Conservation (phyloP, 30 jellyfish, hydroid and myxozoan species). For the Cassiopea xamachana region DNA sequence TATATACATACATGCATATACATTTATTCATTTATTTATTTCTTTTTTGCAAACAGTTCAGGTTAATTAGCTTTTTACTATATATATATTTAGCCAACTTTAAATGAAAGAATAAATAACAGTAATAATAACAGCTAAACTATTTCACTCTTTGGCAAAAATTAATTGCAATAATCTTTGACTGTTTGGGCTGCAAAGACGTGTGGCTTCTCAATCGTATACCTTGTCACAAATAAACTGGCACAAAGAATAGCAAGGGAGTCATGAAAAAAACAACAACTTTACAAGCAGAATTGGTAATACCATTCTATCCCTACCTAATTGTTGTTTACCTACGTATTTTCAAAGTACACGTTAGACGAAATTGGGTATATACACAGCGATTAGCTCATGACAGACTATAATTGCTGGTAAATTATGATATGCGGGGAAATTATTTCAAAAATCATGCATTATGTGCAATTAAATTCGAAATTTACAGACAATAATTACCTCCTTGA, state of each 20-base stretch:
- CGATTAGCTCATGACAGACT: not conserved
- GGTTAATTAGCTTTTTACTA: too few species aligned
- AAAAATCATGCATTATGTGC: slow-evolving; percentile 48
- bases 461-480: slow-evolving; percentile 26
- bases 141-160: too few species aligned
- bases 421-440: slow-evolving; percentile 7
- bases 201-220: not conserved
- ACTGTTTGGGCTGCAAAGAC: too few species aligned
- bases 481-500: slow-evolving; percentile 3
- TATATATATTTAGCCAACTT: too few species aligned
- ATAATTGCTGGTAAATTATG: not conserved
- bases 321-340: slow-evolving; percentile 13
- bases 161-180: too few species aligned
- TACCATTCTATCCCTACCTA: slow-evolving; percentile 8
- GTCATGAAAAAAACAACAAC: not conserved
- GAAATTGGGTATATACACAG: slow-evolving; percentile 3
- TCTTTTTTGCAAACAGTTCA: too few species aligned
- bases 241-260: not conserved
- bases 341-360: slow-evolving; percentile 11
- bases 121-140: too few species aligned
- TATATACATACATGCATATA: too few species aligned
- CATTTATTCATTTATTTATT: too few species aligned
- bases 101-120: too few species aligned
- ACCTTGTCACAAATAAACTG: not conserved
- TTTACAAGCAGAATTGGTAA: slow-evolving; percentile 4